Evolutionary conservation across 2,113 vertebrate genomes (phyloP), one percentile per base, ranked within the genome.

Genomic region (Hippoglossus stenolepis): DNA sequence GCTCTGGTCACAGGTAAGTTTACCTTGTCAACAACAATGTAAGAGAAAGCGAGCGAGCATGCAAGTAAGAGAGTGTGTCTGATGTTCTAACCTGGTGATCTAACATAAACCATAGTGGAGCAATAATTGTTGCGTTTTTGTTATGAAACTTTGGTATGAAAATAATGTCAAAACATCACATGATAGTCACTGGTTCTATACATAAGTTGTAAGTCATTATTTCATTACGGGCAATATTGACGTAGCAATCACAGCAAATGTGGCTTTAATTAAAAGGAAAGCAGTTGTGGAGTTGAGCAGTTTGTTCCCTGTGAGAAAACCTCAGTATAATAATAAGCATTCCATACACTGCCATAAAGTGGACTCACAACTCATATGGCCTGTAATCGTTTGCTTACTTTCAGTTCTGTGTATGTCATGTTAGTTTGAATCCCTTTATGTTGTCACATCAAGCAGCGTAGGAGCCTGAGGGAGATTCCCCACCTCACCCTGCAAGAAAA

Each of bases 1-100:
- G 89, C 91, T 86, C 91, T 95, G 23, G 63, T 94, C 77, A 88
- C 88, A 94, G 95, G 95, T 95, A 94, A 93, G 95, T 73, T 82
- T 31, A 68, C 53, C 73, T 86, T 91, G 73, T 93, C 88, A 80
- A 87, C 58, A 67, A 17, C 73, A 76, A 63, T 67, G 45, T 28
- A 64, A 38, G 20, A 75, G 54, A 73, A 51, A 62, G 21, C 0
- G 4, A 74, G 51, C 64, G 43, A 53, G 28, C 23, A 69, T 12
- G 65, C 5, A 66, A 62, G 6, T 57, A 24, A 62, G 61, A 5
- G 10, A 40, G 45, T 51, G 59, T 59, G 21, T 70, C 24, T 60
- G 0, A 54, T 66, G 31, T 21, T 54, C 59, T 57, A 74, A 76
- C 57, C 24, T 69, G 51, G 62, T 56, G 20, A 45, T n/a, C 21